Base-by-base conservation (phyloP, 1,140 invertebrate genomes). In the Magallana gigas region DNA sequence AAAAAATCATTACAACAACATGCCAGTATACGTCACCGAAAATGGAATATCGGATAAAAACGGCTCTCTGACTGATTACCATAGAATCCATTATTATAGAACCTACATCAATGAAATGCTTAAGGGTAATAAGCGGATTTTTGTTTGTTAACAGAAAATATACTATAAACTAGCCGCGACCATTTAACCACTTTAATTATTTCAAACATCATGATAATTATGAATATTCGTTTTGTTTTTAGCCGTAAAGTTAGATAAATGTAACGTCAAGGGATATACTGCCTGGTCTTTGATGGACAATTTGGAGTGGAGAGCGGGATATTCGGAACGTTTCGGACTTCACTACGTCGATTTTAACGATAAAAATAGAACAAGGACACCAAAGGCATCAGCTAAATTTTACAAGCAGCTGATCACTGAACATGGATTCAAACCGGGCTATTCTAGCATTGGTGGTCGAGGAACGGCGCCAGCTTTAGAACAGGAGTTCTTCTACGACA, bases 231-330 rank as follows among this genome's bases (percentile, higher is more conserved):
- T 71, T 62, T 88, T 82, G n/a, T 83, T 81, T 85, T 23, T 87
- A 92, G 91, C 92, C 16, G 88, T 92, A 18, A 91, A 96, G 59
- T 94, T 96, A 18, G 96, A 97, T 90, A 95, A 96, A 0, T 96
- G 96, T 59, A 96, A 96, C 57, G 95, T 97, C 0, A 93, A 95
- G 14, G 96, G 95, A 0, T 97, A 97, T 91, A 96, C 96, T 0
- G 94, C 96, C 68, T 97, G 97, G 97, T 96, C 96, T 89, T 92
- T 98, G 0, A 94, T 97, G 88, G 97, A 98, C 88, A 97, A 97
- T 92, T 97, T 97, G 93, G 97, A 98, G 94, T 98, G 97, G 97
- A 91, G 93, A 0, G 91, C 88, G 18, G 95, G 95, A 18, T 95
- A 94, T 87, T 91, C 88, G 11, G 94, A 96, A 89, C 96, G 96